A percentile compares a stretch with the other conserved stretches of the same genome.
Evolutionary conservation across 2,113 vertebrate species (phyloP).

Genomic region (Serinus canaria): DNA sequence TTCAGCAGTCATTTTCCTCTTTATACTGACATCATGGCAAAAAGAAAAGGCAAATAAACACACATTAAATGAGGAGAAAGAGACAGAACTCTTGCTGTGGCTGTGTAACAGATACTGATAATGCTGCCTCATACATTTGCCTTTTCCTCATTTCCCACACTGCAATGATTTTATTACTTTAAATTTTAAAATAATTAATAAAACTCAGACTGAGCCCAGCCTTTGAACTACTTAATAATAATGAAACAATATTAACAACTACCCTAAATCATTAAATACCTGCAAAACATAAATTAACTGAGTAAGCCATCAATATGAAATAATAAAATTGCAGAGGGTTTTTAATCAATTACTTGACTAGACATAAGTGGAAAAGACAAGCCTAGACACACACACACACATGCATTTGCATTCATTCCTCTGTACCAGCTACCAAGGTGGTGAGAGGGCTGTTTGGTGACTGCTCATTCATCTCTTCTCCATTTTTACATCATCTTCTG

Average conservation of each 20-base stretch:
- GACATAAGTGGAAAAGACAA: background rate
- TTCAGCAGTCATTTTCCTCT: background rate
- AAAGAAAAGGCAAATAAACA: conserved; percentile 22
- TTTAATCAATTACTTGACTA: background rate
- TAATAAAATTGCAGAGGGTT: background rate
- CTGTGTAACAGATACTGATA: background rate
- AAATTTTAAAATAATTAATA: background rate
- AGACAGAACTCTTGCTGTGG: background rate
- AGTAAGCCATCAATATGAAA: background rate
- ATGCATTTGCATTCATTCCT: background rate
- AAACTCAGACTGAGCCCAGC: background rate
- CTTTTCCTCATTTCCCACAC: background rate
- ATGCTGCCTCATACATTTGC: background rate
- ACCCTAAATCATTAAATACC: background rate
- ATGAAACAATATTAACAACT: background rate
- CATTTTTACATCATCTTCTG: background rate
- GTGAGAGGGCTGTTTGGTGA: background rate
- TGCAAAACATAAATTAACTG: background rate
- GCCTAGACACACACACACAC: background rate
- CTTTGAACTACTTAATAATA: background rate
- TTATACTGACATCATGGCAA: background rate
- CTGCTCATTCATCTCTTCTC: background rate
- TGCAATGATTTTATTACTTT: background rate
- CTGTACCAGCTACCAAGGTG: background rate
- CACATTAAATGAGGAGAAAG: background rate